A percentile compares a stretch with the other conserved stretches of the same genome.
Evolutionary conservation across 2,113 vertebrate genomes (phyloP).

Genomic region (Cavia aperea): DNA sequence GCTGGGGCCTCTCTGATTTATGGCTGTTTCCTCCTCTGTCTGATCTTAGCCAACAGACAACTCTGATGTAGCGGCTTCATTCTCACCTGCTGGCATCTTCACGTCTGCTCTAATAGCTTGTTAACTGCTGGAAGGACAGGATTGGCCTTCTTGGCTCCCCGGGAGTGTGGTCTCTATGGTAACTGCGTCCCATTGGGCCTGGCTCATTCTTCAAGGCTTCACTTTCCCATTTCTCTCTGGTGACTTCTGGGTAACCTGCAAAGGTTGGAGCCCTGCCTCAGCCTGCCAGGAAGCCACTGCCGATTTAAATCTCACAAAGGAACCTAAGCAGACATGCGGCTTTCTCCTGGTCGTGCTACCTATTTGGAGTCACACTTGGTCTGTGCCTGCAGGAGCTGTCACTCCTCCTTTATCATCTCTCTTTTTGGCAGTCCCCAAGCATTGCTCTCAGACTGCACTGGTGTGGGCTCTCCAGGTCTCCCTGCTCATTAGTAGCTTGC

Average conservation of each 20-base stretch:
- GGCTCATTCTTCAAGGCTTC: conserved; percentile 65
- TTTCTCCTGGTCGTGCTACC: conserved; percentile 63
- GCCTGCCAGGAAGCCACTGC: conserved; percentile 48
- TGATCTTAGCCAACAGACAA: conserved; percentile 55
- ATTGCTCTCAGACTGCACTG: conserved; percentile 65
- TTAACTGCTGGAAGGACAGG: conserved; percentile 67
- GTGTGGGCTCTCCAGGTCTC: conserved; percentile 64
- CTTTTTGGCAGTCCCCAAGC: conserved; percentile 62
- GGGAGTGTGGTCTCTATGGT: conserved; percentile 66
- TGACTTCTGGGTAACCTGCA: conserved; percentile 62
- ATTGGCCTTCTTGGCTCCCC: conserved; percentile 50
- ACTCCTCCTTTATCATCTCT: conserved; percentile 59
- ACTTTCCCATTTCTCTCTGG: conserved; percentile 63
- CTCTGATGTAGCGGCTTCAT: conserved; percentile 63
- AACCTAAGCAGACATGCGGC: conserved; percentile 42
- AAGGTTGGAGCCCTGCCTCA: conserved; percentile 53
- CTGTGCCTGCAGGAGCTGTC: conserved; percentile 68
- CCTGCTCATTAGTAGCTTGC: conserved; percentile 65
- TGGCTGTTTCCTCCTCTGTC: conserved; percentile 34
- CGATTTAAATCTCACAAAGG: conserved; percentile 57
- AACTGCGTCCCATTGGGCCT: conserved; percentile 50
- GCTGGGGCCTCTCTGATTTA: conserved; percentile 45
- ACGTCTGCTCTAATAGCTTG: conserved; percentile 68
- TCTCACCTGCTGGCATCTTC: conserved; percentile 71
- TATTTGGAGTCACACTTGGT: conserved; percentile 57